Evolutionary conservation across 2,113 vertebrate genomes (phyloP).

Genomic region (Sinocyclocheilus anshuiensis): DNA sequence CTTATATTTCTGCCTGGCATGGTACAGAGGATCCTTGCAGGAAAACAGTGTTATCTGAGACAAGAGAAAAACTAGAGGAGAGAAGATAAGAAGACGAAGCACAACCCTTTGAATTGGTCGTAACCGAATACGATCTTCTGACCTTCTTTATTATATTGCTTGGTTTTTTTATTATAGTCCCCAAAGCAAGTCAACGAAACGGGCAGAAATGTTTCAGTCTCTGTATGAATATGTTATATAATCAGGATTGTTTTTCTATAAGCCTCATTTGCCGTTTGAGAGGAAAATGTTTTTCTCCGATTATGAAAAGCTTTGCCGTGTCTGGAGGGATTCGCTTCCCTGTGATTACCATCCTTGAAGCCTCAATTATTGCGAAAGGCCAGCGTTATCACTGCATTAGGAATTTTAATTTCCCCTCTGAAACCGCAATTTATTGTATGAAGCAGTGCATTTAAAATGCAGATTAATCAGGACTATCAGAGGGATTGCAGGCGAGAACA

Average conservation of each 20-base stretch:
- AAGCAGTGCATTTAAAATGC: slow-evolving; percentile 66
- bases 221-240: slow-evolving; percentile 12
- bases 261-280: slow-evolving; percentile 35
- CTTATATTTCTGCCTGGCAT: not conserved
- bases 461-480: slow-evolving; percentile 64
- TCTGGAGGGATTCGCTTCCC: slow-evolving; percentile 45
- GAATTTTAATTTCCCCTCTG: slow-evolving; percentile 66
- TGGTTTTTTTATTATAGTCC: not conserved
- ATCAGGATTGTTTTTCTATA: slow-evolving; percentile 18
- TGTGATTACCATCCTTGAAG: slow-evolving; percentile 61
- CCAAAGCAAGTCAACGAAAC: not conserved
- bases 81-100: not conserved
- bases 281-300: slow-evolving; percentile 33
- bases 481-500: slow-evolving; percentile 41
- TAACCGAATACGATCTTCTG: not conserved
- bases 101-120: not conserved
- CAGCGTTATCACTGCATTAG: slow-evolving; percentile 61
- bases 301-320: slow-evolving; percentile 10
- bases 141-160: slow-evolving; percentile 2
- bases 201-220: not conserved
- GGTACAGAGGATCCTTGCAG: not conserved
- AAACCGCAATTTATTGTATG: slow-evolving; percentile 66
- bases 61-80: not conserved
- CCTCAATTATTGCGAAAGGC: slow-evolving; percentile 69
- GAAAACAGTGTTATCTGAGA: not conserved